Base-by-base conservation (phyloP, 30 jellyfish, hydroid and myxozoan genomes). In the Chironex yamaguchii region DNA sequence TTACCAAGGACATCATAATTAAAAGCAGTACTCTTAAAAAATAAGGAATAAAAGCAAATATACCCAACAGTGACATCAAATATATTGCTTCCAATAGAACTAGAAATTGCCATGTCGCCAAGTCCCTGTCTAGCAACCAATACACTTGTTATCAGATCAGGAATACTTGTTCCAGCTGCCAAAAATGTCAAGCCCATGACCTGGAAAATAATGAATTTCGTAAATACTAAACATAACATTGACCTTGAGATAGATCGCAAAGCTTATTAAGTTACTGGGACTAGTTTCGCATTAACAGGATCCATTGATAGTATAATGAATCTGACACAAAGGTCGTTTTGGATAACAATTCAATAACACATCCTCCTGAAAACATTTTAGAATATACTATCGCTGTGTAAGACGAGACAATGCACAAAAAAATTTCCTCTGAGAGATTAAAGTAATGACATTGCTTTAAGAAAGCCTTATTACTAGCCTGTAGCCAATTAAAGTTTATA, bases 101-200 rank as follows among this genome's bases (percentile, higher is more conserved):
- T 90, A 1, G 97, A 90, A 2, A 90, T 96, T 0, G 97, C 97
- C 97, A 90, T 90, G 31, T 90, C 97, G 24, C 97, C 97, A 23
- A 90, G 85, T 51, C 97, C 97, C 36, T 90, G 84, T 25, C 94
- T 81, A 20, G 97, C 97, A 33, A 90, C 97, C 67, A 90, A 72
- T 23, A 90, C 97, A 66, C 97, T 90, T 25, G 97, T 90, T 2
- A 90, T 90, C 13, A 90, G 90, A 48, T 90, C 97, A 0, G 97
- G 97, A 4, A 90, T 90, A 36, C 97, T 90, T 24, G 97, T 90
- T 14, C 97, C 97, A 30, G 97, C 97, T 1, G 97, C 97, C 49
- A 90, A 36, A 49, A 90, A 83, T 12, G 97, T 90, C 23, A 90
- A 89, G 72, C 97, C 97, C 97, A 90, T 90, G 29, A 90, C 92